Percentiles rank a stretch among this genome's conserved stretches.
phyloP scores from a whole-genome alignment of 2,113 vertebrate species.

The Saccopteryx bilineata region DNA sequence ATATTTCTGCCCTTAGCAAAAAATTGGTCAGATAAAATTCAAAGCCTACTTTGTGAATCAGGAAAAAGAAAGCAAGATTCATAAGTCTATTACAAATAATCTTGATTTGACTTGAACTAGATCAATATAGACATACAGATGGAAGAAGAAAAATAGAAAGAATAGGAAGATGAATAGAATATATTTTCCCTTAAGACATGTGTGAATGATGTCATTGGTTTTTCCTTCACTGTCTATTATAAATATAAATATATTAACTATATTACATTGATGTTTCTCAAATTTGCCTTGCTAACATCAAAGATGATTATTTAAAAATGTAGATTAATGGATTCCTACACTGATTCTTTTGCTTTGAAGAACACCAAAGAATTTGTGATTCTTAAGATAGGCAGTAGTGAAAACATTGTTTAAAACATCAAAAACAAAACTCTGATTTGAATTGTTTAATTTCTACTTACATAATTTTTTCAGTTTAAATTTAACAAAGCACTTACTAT shows the following conservation, averaged over 20 bases:
- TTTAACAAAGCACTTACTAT: not conserved
- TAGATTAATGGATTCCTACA: not conserved
- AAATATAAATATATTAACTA: not conserved
- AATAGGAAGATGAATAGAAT: not conserved
- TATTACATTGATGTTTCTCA: not conserved
- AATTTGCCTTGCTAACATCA: not conserved
- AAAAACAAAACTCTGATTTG: not conserved
- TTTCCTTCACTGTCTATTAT: not conserved
- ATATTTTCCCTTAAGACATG: not conserved
- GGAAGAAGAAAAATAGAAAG: not conserved
- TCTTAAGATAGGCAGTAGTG: not conserved
- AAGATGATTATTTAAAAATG: not conserved
- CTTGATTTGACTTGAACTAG: slow-evolving; percentile 2
- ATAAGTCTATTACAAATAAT: not conserved
- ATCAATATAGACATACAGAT: not conserved
- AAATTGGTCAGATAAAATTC: not conserved
- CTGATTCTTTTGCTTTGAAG: not conserved
- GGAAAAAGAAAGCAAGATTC: not conserved
- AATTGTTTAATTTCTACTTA: not conserved
- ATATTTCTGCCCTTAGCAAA: not conserved
- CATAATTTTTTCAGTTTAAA: not conserved
- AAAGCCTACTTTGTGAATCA: not conserved
- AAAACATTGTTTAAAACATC: not conserved
- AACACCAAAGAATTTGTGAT: not conserved
- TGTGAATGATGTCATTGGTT: not conserved